Base-by-base conservation (phyloP, 1,140 invertebrate species). In the Drosophila pectinifera region DNA sequence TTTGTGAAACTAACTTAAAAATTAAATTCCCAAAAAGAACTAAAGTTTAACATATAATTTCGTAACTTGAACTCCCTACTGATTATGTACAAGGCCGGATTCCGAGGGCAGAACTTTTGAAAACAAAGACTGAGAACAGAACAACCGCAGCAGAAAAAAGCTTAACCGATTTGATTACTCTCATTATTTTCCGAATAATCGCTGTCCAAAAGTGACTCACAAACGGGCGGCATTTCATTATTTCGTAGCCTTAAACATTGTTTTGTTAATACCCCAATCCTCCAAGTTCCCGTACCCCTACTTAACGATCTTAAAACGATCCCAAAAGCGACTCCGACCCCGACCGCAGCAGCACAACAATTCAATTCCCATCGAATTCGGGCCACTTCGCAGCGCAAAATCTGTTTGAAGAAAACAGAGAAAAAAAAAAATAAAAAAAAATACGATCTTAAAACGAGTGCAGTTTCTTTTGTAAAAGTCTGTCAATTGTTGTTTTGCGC, bases 381-480 rank as follows among this genome's bases (percentile, higher is more conserved):
- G 69, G 77, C 61, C 61, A 78, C 43, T 42, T 38, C 6, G 16
- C 46, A 56, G 46, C 51, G 13, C 6, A 65, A 43, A 43, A 24
- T 34, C 20, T 45, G 8, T 31, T 31, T 18, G 28, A 10, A 31
- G 8, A 42, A 43, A 20, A 55, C 43, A 28, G 54, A 24, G 4
- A 22, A 22, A 1, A 22, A 4, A 63, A 51, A 38, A 10, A 31
- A 22, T 39, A 42, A 22, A n/a, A 36, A 42, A n/a, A 59, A 54
- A 34, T 36, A 34, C 28, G 5, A 65, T 67, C 43, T 69, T 8
- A 63, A 72, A 78, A 64, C 59, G 39, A 59, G 58, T 78, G 58
- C 57, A 65, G 58, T 78, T 78, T 78, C 65, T 72, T 78, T 76
- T 65, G 62, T 43, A 72, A 78, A 64, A 72, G 75, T 78, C 65